Conservation (phyloP, 2,113 vertebrate genomes). For the Amblyopsis rosae region DNA sequence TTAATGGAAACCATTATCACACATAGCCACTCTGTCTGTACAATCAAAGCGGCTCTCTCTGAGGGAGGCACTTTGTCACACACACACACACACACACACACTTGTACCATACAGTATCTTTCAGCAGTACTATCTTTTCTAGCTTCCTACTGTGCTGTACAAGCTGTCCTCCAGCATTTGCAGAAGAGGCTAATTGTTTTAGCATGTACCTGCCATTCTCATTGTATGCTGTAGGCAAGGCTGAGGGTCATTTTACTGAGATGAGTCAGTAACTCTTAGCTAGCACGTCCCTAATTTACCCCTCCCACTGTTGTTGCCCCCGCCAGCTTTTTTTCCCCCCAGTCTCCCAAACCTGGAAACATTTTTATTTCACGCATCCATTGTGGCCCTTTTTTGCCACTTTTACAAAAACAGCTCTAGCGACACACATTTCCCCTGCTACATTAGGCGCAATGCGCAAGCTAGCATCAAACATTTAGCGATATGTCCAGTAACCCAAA, state of each 20-base stretch:
- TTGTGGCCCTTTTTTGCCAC: slow-evolving; percentile 26
- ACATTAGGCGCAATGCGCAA: slow-evolving; percentile 47
- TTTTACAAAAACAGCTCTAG: slow-evolving; percentile 15
- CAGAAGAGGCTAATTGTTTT: slow-evolving; percentile 65
- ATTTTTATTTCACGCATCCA: slow-evolving; percentile 52
- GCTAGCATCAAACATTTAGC: slow-evolving; percentile 58
- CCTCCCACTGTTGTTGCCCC: slow-evolving; percentile 39
- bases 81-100: slow-evolving; percentile 33
- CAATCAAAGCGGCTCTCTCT: slow-evolving; percentile 61
- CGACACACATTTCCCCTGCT: slow-evolving; percentile 43
- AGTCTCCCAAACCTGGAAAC: slow-evolving; percentile 42
- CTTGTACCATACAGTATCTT: slow-evolving; percentile 19
- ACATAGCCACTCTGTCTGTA: slow-evolving; percentile 66
- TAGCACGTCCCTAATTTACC: slow-evolving; percentile 31
- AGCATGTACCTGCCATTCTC: slow-evolving; percentile 60
- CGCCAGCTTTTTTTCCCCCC: slow-evolving; percentile 12
- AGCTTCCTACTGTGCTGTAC: slow-evolving; percentile 33
- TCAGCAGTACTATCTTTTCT: slow-evolving; percentile 37
- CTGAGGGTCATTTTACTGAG: slow-evolving; percentile 51
- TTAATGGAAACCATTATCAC: slow-evolving; percentile 78
- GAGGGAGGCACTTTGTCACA: slow-evolving; percentile 65
- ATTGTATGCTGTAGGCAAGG: slow-evolving; percentile 39
- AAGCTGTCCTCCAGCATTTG: slow-evolving; percentile 30
- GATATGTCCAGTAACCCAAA: slow-evolving; percentile 32
- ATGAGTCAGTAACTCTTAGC: slow-evolving; percentile 51